Percentiles rank a stretch among this genome's conserved stretches.
Evolutionary conservation across 2,113 vertebrate genomes (phyloP).

Genomic region (Pholis gunnellus): DNA sequence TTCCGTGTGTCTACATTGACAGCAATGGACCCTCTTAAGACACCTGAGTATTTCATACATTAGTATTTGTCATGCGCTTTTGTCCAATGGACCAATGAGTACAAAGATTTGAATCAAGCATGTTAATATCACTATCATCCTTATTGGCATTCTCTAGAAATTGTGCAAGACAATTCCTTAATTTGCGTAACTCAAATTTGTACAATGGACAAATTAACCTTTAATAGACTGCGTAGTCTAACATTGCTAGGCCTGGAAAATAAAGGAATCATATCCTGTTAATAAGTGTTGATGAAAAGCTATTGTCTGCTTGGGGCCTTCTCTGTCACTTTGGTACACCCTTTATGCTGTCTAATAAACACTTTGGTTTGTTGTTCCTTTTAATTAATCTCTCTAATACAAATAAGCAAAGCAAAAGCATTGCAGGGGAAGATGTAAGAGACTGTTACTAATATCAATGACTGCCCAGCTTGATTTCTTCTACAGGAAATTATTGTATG

Average conservation of each 20-base stretch:
- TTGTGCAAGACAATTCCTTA: background rate
- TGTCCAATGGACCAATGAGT: background rate
- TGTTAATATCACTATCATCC: background rate
- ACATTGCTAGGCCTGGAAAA: slow-evolving; percentile 14
- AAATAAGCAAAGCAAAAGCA: slow-evolving; percentile 46
- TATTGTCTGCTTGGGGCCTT: slow-evolving; percentile 33
- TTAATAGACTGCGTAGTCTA: slow-evolving; percentile 25
- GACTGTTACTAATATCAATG: slow-evolving; percentile 4
- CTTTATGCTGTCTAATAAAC: slow-evolving; percentile 50
- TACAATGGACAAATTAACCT: slow-evolving; percentile 5
- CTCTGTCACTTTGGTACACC: slow-evolving; percentile 40
- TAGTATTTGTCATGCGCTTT: background rate
- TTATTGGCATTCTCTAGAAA: background rate
- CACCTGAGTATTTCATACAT: background rate
- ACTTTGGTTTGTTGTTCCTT: slow-evolving; percentile 29
- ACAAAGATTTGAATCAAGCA: background rate
- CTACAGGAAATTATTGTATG: background rate
- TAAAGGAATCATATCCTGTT: slow-evolving; percentile 23
- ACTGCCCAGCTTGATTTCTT: background rate
- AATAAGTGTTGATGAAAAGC: slow-evolving; percentile 57
- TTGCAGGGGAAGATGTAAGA: background rate
- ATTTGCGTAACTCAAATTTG: background rate
- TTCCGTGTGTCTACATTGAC: background rate
- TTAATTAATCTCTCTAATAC: slow-evolving; percentile 56
- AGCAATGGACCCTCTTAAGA: background rate